Evolutionary conservation across 2,888 invertebrate genomes (phyloP), one percentile per base, ranked within the genome.

Genomic region (Lysandra coridon): DNA sequence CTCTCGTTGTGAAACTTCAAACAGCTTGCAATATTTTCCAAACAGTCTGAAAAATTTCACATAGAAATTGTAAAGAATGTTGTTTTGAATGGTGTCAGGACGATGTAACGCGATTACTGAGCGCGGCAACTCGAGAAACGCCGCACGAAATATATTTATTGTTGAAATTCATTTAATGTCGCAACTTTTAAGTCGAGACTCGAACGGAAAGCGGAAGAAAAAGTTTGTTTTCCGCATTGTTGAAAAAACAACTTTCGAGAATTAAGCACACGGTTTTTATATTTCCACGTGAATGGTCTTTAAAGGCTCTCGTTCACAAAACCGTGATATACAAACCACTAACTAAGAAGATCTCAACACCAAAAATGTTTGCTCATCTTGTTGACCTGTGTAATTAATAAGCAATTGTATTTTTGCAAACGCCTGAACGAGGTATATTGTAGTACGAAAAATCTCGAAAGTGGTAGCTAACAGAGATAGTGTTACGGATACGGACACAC

Each of bases 81-180:
- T 14, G 33, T 37, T 69, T 33, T 33, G 69, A 69, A 33, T 69
- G 14, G 69, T 69, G 14, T 69, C 33, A 14, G 33, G 14, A 14
- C 33, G 33, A 6, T 69, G 69, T 69, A 69, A 69, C 14, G 33
- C 69, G 33, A 69, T 69, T 69, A 69, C 69, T 4, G 33, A 37
- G 33, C 33, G 69, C 69, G 69, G 33, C 33, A 17, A 69, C 33
- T 33, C 17, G 17, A 30, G 64, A 69, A 69, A 69, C 69, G 12
- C 33, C 17, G 33, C 69, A 69, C 7, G 30, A 17, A 69, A 37
- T 37, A 69, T 5, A 37, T 37, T 33, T 33, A 37, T 37, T 69
- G 33, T 69, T 69, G 33, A 37, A 14, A 69, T 69, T 33, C 69
- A 69, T 69, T 69, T 33, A 62, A 69, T 69, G 69, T 69, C 69